Evolutionary conservation across 1,140 invertebrate genomes (phyloP).

Genomic region (Atta cephalotes): DNA sequence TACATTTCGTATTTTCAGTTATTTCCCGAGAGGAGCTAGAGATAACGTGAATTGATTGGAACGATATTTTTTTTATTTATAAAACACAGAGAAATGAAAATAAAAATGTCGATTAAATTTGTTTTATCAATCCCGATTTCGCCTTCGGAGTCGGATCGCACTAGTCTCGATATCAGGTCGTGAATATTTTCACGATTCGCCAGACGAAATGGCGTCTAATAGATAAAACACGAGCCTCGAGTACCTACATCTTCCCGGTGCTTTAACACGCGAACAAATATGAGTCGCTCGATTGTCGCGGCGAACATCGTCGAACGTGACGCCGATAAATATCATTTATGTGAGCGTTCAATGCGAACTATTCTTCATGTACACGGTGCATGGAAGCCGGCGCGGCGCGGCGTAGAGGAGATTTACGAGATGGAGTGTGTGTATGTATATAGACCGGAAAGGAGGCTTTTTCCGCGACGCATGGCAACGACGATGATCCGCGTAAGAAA

Average conservation of each 20-base stretch:
- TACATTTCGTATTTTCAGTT: conserved; percentile 5
- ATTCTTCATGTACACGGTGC: conserved; percentile 19
- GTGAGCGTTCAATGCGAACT: conserved; percentile 38
- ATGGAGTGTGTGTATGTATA: too few species aligned
- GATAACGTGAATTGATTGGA: conserved; percentile 13
- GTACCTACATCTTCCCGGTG: conserved; percentile 11
- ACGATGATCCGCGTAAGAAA: conserved; percentile 42
- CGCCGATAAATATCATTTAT: conserved; percentile 54
- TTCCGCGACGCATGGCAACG: conserved; percentile 44
- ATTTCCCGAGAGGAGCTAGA: not conserved
- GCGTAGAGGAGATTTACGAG: conserved; percentile 38
- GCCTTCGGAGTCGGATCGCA: not conserved
- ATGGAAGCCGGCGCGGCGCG: not conserved
- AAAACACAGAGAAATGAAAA: not conserved
- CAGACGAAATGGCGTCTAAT: not conserved
- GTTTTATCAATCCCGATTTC: conserved; percentile 4
- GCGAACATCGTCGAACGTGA: conserved; percentile 25
- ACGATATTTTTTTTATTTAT: not conserved
- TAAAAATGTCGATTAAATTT: conserved; percentile 30
- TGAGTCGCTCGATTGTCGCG: conserved; percentile 42
- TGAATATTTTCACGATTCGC: not conserved
- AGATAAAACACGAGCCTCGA: conserved; percentile 20
- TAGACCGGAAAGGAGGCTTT: conserved; percentile 32
- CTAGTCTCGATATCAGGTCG: not conserved
- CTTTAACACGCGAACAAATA: conserved; percentile 43